Percentiles rank a stretch among this genome's conserved stretches.
Evolutionary conservation across 2,888 invertebrate genomes (phyloP).

Genomic region (Apodemia zela): DNA sequence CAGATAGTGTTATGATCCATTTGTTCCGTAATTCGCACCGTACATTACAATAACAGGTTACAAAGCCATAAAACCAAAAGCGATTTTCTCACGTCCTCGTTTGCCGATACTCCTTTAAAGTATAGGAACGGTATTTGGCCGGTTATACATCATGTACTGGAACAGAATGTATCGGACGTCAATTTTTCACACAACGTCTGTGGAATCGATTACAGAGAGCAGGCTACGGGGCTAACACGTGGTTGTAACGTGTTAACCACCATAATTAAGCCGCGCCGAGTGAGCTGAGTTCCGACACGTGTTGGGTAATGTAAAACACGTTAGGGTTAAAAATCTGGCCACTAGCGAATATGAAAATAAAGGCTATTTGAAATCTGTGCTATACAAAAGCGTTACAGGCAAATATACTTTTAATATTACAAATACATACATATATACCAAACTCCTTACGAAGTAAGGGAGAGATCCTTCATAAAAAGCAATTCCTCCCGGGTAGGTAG

Average conservation of each 20-base stretch:
- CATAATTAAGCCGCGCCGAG: conserved; percentile 24
- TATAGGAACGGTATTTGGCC: conserved; percentile 53
- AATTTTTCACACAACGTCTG: conserved; percentile 58
- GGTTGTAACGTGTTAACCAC: conserved; percentile 24
- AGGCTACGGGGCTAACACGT: conserved; percentile 25
- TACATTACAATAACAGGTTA: conserved; percentile 1
- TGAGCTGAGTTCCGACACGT: neutral
- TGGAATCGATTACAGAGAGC: conserved; percentile 49
- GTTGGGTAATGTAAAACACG: conserved; percentile 4
- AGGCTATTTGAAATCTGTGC: neutral
- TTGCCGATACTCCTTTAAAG: conserved; percentile 46
- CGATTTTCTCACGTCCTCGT: conserved; percentile 41
- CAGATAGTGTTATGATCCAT: no score
- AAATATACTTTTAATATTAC: no score
- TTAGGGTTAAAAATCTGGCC: conserved; percentile 1
- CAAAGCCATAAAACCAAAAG: conserved; percentile 20
- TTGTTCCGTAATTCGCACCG: no score
- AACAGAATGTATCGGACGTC: conserved; percentile 40
- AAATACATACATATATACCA: no score
- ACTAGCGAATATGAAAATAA: neutral
- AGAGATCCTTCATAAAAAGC: no score
- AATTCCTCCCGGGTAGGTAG: no score
- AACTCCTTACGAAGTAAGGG: no score
- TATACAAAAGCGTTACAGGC: neutral
- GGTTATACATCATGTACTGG: conserved; percentile 49